These are phyloP conservation scores for Sapayoa aenigma DNA, from an alignment of 2,113 vertebrate genomes.

Conservation along the genomic window DNA sequence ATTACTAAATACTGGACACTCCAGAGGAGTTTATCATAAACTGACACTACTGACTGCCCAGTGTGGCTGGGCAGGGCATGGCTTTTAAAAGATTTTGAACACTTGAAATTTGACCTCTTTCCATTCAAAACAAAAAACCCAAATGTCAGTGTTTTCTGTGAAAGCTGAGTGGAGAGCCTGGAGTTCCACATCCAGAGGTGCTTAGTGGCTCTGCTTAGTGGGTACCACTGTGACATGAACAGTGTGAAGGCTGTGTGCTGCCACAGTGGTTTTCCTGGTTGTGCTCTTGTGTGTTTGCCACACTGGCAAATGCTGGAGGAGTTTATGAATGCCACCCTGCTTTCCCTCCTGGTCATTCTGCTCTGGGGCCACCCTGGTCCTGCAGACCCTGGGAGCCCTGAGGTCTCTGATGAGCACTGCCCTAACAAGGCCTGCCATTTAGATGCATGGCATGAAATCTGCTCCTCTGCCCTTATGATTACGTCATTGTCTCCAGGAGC, in stretches of 20 bases:
- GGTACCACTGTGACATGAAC: accelerated
- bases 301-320: neutral
- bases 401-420: neutral
- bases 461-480: neutral
- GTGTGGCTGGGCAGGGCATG: neutral
- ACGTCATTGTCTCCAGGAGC: neutral
- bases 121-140: neutral
- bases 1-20: neutral
- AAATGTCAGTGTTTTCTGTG: neutral
- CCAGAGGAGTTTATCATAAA: neutral
- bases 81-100: neutral
- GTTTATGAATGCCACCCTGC: neutral
- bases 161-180: neutral
- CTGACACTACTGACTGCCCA: neutral
- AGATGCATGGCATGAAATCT: neutral
- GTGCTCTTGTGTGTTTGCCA: neutral
- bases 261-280: neutral
- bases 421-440: neutral
- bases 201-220: accelerated
- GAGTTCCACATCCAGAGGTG: neutral
- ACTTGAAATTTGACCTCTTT: neutral
- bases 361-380: neutral
- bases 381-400: neutral
- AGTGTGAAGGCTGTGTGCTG: neutral
- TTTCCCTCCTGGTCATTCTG: neutral